Evolutionary conservation across 1,140 invertebrate genomes (phyloP).

Genomic region (Battus philenor): DNA sequence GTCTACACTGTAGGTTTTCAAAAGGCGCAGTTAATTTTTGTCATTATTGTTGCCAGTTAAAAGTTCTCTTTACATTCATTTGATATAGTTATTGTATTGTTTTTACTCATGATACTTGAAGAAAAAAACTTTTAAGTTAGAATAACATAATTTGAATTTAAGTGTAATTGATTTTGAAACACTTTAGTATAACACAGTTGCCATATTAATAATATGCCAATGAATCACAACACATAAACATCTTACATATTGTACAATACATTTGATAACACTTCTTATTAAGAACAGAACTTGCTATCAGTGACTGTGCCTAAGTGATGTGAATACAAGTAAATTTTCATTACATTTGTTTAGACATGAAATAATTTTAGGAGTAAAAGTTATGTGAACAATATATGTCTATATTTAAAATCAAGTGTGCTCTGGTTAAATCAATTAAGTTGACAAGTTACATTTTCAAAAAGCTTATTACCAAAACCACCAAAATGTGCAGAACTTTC

Average conservation of each 20-base stretch:
- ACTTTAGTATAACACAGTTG: no score
- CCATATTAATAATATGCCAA: not conserved
- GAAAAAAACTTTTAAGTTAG: no score
- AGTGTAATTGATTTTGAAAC: no score
- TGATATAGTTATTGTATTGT: no score
- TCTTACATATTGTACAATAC: conserved; percentile 48
- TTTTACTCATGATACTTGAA: no score
- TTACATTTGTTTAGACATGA: no score
- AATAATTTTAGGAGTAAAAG: conserved; percentile 16
- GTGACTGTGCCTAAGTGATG: conserved; percentile 1
- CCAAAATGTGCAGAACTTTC: conserved; percentile 21
- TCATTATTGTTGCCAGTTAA: no score
- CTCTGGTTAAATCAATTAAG: conserved; percentile 32
- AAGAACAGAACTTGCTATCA: conserved; percentile 45
- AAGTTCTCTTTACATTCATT: no score
- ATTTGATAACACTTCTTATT: conserved; percentile 55
- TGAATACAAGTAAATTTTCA: no score
- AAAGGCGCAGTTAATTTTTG: no score
- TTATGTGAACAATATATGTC: not conserved
- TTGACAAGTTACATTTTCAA: conserved; percentile 37
- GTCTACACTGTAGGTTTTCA: no score
- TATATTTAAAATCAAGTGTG: conserved; percentile 32
- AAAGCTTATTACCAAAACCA: conserved; percentile 19
- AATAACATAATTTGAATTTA: no score
- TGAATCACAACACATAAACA: conserved; percentile 54